Conservation (phyloP, 1,140 invertebrate genomes). For the Diachasmimorpha longicaudata region DNA sequence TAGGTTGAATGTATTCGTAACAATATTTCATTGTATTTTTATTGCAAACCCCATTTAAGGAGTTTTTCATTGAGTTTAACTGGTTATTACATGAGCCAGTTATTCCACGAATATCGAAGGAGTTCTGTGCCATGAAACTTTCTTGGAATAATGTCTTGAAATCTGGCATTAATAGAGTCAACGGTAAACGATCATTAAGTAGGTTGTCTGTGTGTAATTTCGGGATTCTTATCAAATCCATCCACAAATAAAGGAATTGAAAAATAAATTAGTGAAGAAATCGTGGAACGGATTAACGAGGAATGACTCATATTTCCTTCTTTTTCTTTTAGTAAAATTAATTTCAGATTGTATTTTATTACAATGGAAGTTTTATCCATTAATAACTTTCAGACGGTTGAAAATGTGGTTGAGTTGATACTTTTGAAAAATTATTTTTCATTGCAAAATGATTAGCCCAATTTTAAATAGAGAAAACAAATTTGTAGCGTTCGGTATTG, state of each 20-base stretch:
- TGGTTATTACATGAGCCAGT: background rate
- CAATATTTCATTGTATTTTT: background rate
- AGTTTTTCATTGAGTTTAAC: too few species aligned
- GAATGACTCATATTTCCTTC: background rate
- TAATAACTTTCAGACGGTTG: too few species aligned
- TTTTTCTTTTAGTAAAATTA: background rate
- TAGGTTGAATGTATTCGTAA: background rate
- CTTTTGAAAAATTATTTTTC: too few species aligned
- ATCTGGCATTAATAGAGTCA: background rate
- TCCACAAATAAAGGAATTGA: background rate
- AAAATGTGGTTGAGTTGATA: too few species aligned
- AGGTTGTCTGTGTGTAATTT: background rate
- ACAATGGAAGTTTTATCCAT: too few species aligned
- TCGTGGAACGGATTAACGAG: background rate
- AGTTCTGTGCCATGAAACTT: background rate
- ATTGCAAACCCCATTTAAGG: background rate
- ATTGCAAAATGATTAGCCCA: too few species aligned
- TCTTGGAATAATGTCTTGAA: background rate
- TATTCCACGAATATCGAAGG: background rate
- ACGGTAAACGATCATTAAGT: background rate
- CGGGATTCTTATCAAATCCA: background rate
- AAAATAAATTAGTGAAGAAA: background rate
- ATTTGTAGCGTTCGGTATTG: too few species aligned
- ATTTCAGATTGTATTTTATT: background rate
- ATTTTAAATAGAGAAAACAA: too few species aligned